Conservation (phyloP, 2,113 vertebrate species). For the Misgurnus mizolepis region DNA sequence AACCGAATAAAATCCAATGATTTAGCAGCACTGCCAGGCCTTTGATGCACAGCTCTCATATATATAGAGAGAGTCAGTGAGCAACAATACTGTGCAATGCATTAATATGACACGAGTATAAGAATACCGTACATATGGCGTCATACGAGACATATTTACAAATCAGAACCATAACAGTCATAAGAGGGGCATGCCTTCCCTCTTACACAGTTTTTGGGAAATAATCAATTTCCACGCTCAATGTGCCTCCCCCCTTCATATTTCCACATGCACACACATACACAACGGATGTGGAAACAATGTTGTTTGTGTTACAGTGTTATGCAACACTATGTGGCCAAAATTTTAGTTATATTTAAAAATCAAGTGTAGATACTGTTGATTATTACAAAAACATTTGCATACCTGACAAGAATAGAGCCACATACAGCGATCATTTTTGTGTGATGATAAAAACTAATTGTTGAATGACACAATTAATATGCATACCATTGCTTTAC, state of each 20-base stretch:
- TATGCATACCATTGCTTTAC: too few relatives aligned
- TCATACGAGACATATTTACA: background rate
- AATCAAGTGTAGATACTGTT: too few relatives aligned
- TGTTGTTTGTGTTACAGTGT: constrained; percentile 6
- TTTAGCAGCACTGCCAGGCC: constrained; percentile 1
- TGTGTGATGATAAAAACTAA: too few relatives aligned
- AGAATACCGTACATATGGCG: background rate
- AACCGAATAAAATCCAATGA: background rate
- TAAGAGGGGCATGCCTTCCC: background rate
- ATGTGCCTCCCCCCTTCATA: background rate
- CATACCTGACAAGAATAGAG: too few relatives aligned
- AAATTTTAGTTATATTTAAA: constrained; percentile 37
- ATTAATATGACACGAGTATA: background rate
- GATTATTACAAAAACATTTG: too few relatives aligned
- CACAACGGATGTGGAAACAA: constrained; percentile 1
- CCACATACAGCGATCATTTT: too few relatives aligned
- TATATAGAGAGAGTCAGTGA: background rate
- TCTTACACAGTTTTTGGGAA: background rate
- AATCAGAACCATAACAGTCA: background rate
- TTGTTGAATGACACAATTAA: too few relatives aligned
- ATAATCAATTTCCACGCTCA: background rate
- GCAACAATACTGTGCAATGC: background rate
- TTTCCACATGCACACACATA: background rate
- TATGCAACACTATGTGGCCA: constrained; percentile 26
- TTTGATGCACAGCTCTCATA: constrained; percentile 2